phyloP scores from a whole-genome alignment of 2,113 vertebrate genomes.

The Microtus montanus region DNA sequence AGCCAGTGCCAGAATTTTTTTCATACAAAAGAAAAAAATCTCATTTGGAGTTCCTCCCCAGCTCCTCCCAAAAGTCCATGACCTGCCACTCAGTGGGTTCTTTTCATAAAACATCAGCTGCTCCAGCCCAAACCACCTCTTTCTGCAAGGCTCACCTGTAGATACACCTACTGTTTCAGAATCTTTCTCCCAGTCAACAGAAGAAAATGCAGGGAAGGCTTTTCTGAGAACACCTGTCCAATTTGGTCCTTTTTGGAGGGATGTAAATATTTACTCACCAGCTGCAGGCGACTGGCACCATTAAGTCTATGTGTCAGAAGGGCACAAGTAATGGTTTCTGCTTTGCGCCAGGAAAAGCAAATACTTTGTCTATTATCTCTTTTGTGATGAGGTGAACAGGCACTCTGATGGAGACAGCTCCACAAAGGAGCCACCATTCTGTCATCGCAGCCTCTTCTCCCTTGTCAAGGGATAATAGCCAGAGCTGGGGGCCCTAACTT shows the following conservation, averaged over 20 bases:
- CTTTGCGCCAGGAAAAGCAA: constrained; percentile 33
- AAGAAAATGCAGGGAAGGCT: neutral
- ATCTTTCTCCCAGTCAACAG: constrained; percentile 24
- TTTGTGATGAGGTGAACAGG: neutral
- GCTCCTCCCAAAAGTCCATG: neutral
- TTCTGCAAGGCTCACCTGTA: neutral
- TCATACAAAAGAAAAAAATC: neutral
- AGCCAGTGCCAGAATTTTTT: neutral
- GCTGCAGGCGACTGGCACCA: constrained; percentile 24
- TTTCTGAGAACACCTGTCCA: constrained; percentile 46
- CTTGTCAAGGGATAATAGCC: neutral
- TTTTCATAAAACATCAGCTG: neutral
- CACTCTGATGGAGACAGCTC: neutral
- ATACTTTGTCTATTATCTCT: neutral
- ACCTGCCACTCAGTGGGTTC: neutral
- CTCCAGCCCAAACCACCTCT: neutral
- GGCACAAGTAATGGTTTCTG: neutral
- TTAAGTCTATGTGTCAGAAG: constrained; percentile 21
- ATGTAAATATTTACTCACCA: constrained; percentile 61
- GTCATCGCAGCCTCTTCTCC: neutral
- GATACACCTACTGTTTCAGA: constrained; percentile 6
- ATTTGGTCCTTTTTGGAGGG: neutral
- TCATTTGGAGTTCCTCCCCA: neutral
- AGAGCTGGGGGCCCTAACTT: neutral
- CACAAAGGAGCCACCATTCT: neutral